These are phyloP conservation scores for Hydropsyche tenuis DNA, from an alignment of 1,140 invertebrate genomes.

Conservation along the genomic window DNA sequence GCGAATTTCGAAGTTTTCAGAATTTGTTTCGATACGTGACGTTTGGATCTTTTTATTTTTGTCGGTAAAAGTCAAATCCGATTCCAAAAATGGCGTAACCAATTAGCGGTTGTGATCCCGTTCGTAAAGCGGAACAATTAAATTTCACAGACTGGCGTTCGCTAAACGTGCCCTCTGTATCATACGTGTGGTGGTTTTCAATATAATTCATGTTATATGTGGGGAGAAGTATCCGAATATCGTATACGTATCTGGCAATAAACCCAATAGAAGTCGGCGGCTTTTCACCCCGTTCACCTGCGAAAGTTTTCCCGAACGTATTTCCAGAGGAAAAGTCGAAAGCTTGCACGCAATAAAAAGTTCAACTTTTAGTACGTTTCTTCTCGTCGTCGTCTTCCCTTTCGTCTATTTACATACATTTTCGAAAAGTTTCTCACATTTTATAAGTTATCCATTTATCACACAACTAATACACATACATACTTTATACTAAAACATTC, in stretches of 20 bases:
- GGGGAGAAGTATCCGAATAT: too few relatives aligned
- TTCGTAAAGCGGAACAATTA: conserved; percentile 33
- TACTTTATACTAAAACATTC: too few relatives aligned
- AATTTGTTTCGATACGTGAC: too few relatives aligned
- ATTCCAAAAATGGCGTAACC: conserved; percentile 40
- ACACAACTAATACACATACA: too few relatives aligned
- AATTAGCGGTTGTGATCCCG: conserved; percentile 38
- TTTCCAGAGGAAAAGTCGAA: conserved; percentile 15
- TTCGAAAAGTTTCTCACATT: too few relatives aligned
- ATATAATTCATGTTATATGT: too few relatives aligned
- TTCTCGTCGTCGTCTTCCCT: neutral
- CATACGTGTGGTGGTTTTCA: too few relatives aligned
- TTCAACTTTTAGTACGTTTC: conserved; percentile 12
- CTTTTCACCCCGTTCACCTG: conserved; percentile 4
- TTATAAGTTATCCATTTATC: too few relatives aligned
- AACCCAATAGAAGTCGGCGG: neutral
- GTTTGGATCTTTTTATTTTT: neutral
- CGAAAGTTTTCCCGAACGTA: conserved; percentile 17
- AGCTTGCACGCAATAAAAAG: conserved; percentile 17
- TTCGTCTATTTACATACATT: neutral
- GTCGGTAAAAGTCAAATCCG: neutral
- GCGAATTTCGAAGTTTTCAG: too few relatives aligned
- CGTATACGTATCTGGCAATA: neutral
- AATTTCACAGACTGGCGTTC: conserved; percentile 28
- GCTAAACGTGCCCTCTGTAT: too few relatives aligned